Evolutionary conservation across 1,140 invertebrate genomes (phyloP), one percentile per base, ranked within the genome.

Genomic region (Dendrolimus kikuchii): DNA sequence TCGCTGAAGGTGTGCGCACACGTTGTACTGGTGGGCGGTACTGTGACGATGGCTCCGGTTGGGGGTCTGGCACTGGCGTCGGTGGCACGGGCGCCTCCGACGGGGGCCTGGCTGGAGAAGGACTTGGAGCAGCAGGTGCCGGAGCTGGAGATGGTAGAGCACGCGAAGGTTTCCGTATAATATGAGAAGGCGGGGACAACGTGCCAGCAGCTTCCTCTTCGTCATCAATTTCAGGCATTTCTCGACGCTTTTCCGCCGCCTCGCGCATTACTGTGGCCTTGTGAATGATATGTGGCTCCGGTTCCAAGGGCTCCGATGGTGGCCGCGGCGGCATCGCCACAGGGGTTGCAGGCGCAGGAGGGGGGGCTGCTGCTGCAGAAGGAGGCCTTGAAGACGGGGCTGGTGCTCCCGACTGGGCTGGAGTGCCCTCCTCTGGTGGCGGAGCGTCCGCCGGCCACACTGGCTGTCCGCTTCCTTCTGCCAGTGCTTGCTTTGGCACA

Each of bases 401-500:
- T 8, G 81, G 74, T 38, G 72, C 79, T 7, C 80, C 76, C 7
- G 83, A 74, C 48, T 81, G 74, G 4, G 86, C 81, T 48, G 88
- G 83, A 52, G 87, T 76, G 38, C 87, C 80, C 58, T 87, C 77
- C 55, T 85, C 81, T 49, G 82, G 71, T 50, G 75, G 69, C 40
- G 66, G 68, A 54, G 74, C 68, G 57, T 79, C 70, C 59, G 83
- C 68, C 62, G 77, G 75, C 80, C 88, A 80, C 50, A 72, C 69
- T 43, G 75, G 62, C 57, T 80, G 82, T 47, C 77, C 71, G 68
- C 81, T 76, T 56, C 74, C 64, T 55, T 79, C 79, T 51, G 66
- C 80, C 77, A 73, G 87, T 76, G 81, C 86, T 75, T 71, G 89
- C 66, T 90, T 89, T 54, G 92, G 92, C 73, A 93, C 84, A 77